A percentile compares a stretch with the other conserved stretches of the same genome.
Evolutionary conservation across 1,140 invertebrate species (phyloP).

Genomic region (Zaprionus vittiger): DNA sequence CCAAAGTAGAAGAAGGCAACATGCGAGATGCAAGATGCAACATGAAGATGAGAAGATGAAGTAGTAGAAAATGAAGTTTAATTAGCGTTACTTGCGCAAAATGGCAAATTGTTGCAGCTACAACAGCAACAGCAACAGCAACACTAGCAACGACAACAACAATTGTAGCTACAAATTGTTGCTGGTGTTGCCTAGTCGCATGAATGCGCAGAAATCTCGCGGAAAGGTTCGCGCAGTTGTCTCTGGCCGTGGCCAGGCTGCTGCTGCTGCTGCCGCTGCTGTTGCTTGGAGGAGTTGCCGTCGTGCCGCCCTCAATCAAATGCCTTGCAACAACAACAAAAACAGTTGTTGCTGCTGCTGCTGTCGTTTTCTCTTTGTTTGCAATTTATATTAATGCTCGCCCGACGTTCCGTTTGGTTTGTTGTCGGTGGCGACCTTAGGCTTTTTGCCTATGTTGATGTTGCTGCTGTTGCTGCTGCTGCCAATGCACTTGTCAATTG

Average conservation of each 20-base stretch:
- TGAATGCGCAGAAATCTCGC: constrained; percentile 42
- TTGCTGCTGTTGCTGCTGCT: constrained; percentile 26
- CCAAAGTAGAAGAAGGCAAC: neutral
- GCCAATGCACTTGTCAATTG: constrained; percentile 39
- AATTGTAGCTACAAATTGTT: constrained; percentile 47
- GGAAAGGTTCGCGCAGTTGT: neutral
- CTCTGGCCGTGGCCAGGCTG: constrained; percentile 4
- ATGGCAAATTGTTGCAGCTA: constrained; percentile 77
- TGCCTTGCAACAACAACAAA: constrained; percentile 16
- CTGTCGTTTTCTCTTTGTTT: constrained; percentile 45
- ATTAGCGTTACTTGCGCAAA: constrained; percentile 82
- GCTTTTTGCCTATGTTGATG: constrained; percentile 12
- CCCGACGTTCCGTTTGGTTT: constrained; percentile 42
- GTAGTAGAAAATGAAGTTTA: constrained; percentile 79
- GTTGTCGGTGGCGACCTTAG: constrained; percentile 39
- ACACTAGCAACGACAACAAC: constrained; percentile 17
- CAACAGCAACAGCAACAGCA: constrained; percentile 40
- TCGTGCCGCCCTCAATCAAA: constrained; percentile 38
- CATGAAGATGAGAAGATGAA: constrained; percentile 60
- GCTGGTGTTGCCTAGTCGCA: constrained; percentile 32
- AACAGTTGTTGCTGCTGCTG: constrained; percentile 26
- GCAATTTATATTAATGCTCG: constrained; percentile 51
- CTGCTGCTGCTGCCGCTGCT: neutral
- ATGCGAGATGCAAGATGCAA: constrained; percentile 18
- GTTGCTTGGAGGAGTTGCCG: constrained; percentile 35